phyloP scores from a whole-genome alignment of 2,113 vertebrate genomes.

The Anas platyrhynchos region DNA sequence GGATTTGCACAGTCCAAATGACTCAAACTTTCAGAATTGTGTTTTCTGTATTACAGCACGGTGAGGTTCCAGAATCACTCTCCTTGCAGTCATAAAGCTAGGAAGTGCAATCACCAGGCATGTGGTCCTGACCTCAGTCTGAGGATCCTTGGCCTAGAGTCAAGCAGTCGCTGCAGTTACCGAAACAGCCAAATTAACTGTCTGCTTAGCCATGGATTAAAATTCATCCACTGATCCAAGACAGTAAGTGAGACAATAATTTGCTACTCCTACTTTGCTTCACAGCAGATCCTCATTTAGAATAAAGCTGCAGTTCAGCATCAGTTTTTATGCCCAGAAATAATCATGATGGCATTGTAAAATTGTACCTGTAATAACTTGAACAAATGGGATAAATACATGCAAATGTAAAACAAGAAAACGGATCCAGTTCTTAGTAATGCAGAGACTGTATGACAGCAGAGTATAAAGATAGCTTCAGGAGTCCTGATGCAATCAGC shows the following conservation, averaged over 20 bases:
- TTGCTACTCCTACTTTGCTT: neutral
- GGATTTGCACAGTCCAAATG: neutral
- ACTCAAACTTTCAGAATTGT: neutral
- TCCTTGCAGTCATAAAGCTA: neutral
- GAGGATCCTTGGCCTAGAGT: constrained; percentile 19
- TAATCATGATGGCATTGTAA: neutral
- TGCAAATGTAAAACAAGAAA: neutral
- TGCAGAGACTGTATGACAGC: neutral
- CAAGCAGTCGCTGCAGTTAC: neutral
- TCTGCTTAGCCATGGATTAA: constrained; percentile 32
- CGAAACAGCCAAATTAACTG: constrained; percentile 28
- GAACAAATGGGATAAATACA: neutral
- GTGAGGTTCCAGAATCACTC: neutral
- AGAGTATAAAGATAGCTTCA: neutral
- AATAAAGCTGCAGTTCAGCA: neutral
- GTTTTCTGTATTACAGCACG: neutral
- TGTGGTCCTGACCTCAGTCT: neutral
- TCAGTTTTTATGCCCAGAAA: neutral
- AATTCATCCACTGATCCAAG: constrained; percentile 41
- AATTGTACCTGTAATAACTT: neutral
- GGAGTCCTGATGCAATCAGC: neutral
- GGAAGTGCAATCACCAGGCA: neutral
- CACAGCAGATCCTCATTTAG: neutral
- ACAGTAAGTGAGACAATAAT: constrained; percentile 11
- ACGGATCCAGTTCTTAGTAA: neutral